Evolutionary conservation across 2,888 invertebrate species (phyloP), one percentile per base, ranked within the genome.

Genomic region (Timandra comae): DNA sequence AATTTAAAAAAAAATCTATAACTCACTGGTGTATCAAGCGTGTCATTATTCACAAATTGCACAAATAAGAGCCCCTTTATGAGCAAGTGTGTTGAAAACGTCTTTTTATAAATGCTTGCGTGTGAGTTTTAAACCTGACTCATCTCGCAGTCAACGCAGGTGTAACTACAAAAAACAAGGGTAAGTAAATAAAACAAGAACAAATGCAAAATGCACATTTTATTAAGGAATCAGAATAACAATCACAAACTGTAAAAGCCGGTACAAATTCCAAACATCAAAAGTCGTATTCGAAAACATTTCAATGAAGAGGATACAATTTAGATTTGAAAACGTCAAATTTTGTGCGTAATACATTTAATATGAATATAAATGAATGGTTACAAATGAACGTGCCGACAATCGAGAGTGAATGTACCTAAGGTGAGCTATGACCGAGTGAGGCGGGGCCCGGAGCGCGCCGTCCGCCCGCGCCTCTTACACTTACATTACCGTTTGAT

Each of bases 191-290:
- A 16, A 16, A 16, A 16, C 16, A 31, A 39, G 29, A 33, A 11
- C 8, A 6, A 19, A 20, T 41, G 39, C 27, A 28, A 42, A 69
- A 71, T 76, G 75, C 67, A 77, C 65, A 62, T 77, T 76, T 78
- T 70, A 73, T 64, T 77, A 49, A 69, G 64, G 56, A 63, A 63
- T 62, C 67, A 63, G 63, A 71, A 72, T 5, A 73, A 63, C 56
- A 70, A 70, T 73, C 68, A 77, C 69, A 77, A 61, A 60, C 58
- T 61, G 62, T 70, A 67, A 58, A 71, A 76, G 71, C 68, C 53
- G 60, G 66, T 71, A 68, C 57, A 68, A 64, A 63, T 61, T 60
- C 39, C 47, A 46, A 57, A 50, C 55, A 55, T 49, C 58, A 55
- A 51, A 61, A 53, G 49, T 29, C 27, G 22, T 47, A 46, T 30